These are phyloP conservation scores for Hafferia zeledoni DNA, from an alignment of 2,797 vertebrate genomes.

Conservation along the genomic window DNA sequence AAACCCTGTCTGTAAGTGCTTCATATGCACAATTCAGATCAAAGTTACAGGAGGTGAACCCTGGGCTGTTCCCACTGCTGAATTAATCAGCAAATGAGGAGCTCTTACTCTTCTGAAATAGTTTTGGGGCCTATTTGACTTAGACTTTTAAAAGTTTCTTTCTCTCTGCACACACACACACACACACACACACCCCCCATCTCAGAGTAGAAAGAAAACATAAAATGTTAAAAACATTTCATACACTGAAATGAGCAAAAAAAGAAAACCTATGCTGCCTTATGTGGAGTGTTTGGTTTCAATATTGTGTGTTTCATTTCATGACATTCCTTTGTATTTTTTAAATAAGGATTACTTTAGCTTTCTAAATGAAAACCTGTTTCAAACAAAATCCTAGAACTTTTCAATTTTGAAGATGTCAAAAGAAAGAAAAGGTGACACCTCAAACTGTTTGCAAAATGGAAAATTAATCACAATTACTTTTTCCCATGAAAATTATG, in stretches of 20 bases:
- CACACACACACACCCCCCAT: too few species aligned
- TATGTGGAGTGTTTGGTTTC: not conserved
- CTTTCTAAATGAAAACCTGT: not conserved
- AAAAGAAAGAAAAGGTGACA: not conserved
- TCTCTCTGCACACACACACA: too few species aligned
- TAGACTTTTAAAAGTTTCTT: not conserved
- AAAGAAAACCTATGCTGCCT: not conserved
- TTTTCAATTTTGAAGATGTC: not conserved
- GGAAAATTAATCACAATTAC: not conserved
- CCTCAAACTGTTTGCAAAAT: not conserved
- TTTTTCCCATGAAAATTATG: not conserved
- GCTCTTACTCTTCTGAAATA: not conserved
- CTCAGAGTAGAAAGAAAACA: not conserved
- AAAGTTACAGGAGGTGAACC: not conserved
- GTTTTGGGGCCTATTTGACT: too few species aligned
- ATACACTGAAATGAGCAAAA: not conserved
- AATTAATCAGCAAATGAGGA: not conserved
- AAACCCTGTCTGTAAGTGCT: not conserved
- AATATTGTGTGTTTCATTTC: not conserved
- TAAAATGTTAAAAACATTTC: not conserved
- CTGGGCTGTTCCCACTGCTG: not conserved
- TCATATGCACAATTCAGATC: not conserved
- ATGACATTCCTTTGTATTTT: not conserved
- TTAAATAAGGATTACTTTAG: not conserved
- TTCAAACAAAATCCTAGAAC: not conserved